Evolutionary conservation across 2,113 vertebrate genomes (phyloP).

Genomic region (Zosterops hypoxanthus): DNA sequence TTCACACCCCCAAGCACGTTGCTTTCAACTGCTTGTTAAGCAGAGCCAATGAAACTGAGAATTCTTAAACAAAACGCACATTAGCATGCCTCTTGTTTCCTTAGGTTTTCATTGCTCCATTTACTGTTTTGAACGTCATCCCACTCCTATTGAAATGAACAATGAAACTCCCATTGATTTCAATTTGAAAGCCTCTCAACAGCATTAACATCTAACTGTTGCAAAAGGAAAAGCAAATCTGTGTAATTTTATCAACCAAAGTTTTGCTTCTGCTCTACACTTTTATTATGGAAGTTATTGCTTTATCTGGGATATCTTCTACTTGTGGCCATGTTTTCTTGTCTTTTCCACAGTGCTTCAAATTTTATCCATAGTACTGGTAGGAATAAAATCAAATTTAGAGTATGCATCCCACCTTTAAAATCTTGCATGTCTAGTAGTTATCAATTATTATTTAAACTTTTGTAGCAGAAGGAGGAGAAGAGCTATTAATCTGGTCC

Average conservation of each 20-base stretch:
- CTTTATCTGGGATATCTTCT: not conserved
- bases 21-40: constrained; percentile 20
- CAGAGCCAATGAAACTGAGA: not conserved
- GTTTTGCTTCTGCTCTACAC: not conserved
- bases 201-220: not conserved
- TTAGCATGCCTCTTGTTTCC: constrained; percentile 30
- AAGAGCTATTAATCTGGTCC: not conserved
- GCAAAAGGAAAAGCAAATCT: not conserved
- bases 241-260: not conserved
- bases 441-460: not conserved
- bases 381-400: not conserved
- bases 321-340: not conserved
- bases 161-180: constrained; percentile 54
- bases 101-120: constrained; percentile 40
- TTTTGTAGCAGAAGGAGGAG: not conserved
- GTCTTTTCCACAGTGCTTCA: not conserved
- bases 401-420: not conserved
- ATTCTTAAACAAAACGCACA: constrained; percentile 43
- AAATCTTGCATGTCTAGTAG: not conserved
- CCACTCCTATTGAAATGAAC: constrained; percentile 19
- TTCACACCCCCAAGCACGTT: not conserved
- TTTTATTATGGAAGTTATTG: not conserved
- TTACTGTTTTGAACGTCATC: constrained; percentile 34
- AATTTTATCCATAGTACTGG: not conserved
- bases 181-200: constrained; percentile 16